Evolutionary conservation across 92 coral and sea anemone species (phyloP).

Genomic region (Epizoanthus rinbou): DNA sequence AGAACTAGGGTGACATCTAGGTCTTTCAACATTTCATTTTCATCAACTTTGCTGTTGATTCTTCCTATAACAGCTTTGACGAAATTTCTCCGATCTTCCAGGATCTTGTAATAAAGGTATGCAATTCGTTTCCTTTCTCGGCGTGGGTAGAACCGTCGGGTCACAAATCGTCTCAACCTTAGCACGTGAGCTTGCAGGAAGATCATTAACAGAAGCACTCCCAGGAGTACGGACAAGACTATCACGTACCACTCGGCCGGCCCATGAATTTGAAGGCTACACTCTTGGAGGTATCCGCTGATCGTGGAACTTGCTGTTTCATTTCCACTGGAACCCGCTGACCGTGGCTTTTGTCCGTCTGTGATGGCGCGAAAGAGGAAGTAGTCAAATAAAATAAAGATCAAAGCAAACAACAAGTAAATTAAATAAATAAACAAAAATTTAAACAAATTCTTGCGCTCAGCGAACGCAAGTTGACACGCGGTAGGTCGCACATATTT

Average conservation of each 20-base stretch:
- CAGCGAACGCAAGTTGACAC: conserved; percentile 73
- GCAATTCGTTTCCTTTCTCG: conserved; percentile 94
- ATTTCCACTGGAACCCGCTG: conserved; percentile 6
- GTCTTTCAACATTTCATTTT: conserved; percentile 78
- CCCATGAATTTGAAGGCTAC: conserved; percentile 56
- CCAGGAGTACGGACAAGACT: conserved; percentile 66
- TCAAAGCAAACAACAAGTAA: conserved; percentile 73
- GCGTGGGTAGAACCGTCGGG: conserved; percentile 84
- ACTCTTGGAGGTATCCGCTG: conserved; percentile 33
- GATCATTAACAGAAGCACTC: conserved; percentile 75
- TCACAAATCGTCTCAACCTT: conserved; percentile 80
- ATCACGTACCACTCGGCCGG: conserved; percentile 65
- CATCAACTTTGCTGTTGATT: conserved; percentile 85
- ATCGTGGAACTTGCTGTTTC: conserved; percentile 4
- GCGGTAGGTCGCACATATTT: conserved; percentile 87
- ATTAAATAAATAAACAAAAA: conserved; percentile 68
- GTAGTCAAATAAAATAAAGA: conserved; percentile 72
- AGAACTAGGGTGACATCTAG: conserved; percentile 80
- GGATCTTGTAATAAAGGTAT: conserved; percentile 87
- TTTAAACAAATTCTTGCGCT: conserved; percentile 66
- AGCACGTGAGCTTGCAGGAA: conserved; percentile 80
- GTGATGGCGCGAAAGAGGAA: conserved; percentile 65
- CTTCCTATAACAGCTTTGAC: conserved; percentile 80
- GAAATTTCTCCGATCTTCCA: conserved; percentile 89
- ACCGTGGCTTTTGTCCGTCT: conserved; percentile 1